These are phyloP conservation scores for Hapalemur alaotrensis DNA, from an alignment of 2,797 vertebrate genomes.

Conservation along the genomic window DNA sequence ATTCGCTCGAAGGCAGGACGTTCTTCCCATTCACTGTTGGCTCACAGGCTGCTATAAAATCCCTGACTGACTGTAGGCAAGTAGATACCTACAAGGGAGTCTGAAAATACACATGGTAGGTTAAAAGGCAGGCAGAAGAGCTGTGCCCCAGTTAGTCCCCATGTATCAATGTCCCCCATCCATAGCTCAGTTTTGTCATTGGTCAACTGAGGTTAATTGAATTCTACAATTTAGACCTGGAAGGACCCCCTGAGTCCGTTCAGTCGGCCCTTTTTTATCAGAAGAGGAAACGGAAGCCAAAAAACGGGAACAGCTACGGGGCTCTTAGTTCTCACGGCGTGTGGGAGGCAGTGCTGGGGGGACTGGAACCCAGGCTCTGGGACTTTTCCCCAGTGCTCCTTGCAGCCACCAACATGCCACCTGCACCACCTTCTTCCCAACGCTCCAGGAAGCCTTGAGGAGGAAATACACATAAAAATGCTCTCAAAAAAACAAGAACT, in stretches of 20 bases:
- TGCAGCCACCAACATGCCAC: neutral
- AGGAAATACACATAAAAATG: neutral
- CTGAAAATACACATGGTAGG: fast-evolving
- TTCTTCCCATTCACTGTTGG: neutral
- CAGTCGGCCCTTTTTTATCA: neutral
- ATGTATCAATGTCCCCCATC: fast-evolving
- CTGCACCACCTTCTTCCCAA: neutral
- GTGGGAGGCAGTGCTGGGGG: neutral
- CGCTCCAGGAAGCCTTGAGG: neutral
- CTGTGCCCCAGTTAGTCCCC: fast-evolving
- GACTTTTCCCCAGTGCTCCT: neutral
- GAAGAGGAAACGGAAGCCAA: neutral
- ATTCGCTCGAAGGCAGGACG: neutral
- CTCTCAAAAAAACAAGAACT: neutral
- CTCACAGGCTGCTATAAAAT: neutral
- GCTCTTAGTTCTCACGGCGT: neutral
- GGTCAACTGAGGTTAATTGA: neutral
- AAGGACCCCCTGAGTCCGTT: neutral
- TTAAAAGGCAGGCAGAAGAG: neutral
- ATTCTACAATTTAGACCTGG: neutral
- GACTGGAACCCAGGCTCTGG: neutral
- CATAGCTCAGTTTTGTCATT: neutral
- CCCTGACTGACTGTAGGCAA: neutral
- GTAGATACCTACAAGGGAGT: fast-evolving
- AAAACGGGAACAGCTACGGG: neutral